Evolutionary conservation across 2,888 invertebrate genomes (phyloP).

Genomic region (Apamea monoglypha): DNA sequence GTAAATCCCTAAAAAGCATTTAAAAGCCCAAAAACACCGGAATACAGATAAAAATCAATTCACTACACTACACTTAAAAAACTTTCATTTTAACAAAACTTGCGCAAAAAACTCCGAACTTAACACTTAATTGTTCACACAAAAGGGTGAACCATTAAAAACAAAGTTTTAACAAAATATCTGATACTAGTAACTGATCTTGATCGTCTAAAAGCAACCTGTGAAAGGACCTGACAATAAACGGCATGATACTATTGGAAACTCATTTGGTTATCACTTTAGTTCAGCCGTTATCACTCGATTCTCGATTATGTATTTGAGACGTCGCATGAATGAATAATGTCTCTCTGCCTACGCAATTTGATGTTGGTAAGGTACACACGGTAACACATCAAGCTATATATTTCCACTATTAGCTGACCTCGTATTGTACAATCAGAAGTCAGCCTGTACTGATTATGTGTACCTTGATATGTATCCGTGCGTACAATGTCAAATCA

Average conservation of each 20-base stretch:
- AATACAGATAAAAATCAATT: not conserved
- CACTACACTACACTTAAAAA: slow-evolving; percentile 9
- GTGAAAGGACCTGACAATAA: slow-evolving; percentile 57
- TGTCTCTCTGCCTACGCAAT: not conserved
- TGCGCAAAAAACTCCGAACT: slow-evolving; percentile 48
- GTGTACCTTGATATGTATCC: no score
- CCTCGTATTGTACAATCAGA: not conserved
- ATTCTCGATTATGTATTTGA: not conserved
- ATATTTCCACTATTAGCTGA: not conserved
- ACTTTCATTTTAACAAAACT: slow-evolving; percentile 53
- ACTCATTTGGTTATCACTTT: slow-evolving; percentile 55
- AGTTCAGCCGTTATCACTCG: slow-evolving; percentile 33
- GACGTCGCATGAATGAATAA: not conserved
- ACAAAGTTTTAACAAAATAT: slow-evolving; percentile 55
- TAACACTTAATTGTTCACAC: slow-evolving; percentile 41
- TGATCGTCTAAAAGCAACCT: slow-evolving; percentile 72
- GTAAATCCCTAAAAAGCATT: not conserved
- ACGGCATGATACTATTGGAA: slow-evolving; percentile 31
- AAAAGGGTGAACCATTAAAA: slow-evolving; percentile 40
- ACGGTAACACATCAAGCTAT: not conserved
- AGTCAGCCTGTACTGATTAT: not conserved
- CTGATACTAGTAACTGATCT: slow-evolving; percentile 69
- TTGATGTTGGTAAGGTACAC: not conserved
- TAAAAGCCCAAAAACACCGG: not conserved
- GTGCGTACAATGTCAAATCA: not conserved